Conservation (phyloP, 2,888 invertebrate species). For the Agrotis ipsilon region DNA sequence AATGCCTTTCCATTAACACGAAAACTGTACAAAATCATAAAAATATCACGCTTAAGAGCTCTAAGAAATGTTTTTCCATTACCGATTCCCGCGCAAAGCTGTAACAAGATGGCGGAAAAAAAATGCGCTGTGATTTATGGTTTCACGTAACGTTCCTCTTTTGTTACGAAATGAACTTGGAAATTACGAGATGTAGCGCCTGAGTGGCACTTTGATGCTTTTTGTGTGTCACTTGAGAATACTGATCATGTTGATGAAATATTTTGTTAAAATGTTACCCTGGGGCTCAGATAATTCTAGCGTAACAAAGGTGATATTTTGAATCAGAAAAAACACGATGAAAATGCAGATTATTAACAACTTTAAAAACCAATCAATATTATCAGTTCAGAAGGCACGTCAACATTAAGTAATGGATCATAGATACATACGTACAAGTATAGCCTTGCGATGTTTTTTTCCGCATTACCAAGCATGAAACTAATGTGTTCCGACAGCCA, state of each 20-base stretch:
- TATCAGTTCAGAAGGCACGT: background rate
- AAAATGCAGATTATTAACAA: background rate
- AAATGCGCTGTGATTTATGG: conserved; percentile 61
- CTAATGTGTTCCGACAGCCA: conserved; percentile 69
- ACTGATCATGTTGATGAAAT: conserved; percentile 16
- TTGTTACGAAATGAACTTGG: conserved; percentile 59
- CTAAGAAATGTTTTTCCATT: conserved; percentile 52
- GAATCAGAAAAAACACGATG: background rate
- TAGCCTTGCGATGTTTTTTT: conserved; percentile 45
- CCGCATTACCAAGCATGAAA: conserved; percentile 41
- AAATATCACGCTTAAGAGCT: conserved; percentile 38
- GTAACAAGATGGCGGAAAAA: conserved; percentile 51
- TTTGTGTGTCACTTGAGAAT: conserved; percentile 47
- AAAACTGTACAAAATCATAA: conserved; percentile 49
- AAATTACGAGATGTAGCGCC: conserved; percentile 52
- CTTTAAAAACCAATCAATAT: background rate
- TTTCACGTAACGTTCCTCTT: conserved; percentile 51
- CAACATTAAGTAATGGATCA: conserved; percentile 10
- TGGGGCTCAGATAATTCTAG: background rate
- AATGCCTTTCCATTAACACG: conserved; percentile 54
- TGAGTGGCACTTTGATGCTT: conserved; percentile 45
- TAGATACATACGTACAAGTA: conserved; percentile 15
- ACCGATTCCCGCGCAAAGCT: conserved; percentile 43
- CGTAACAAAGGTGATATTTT: background rate
- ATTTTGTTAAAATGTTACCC: conserved; percentile 11